phyloP scores from a whole-genome alignment of 2,888 invertebrate genomes.

The Leptopilina syphax region DNA sequence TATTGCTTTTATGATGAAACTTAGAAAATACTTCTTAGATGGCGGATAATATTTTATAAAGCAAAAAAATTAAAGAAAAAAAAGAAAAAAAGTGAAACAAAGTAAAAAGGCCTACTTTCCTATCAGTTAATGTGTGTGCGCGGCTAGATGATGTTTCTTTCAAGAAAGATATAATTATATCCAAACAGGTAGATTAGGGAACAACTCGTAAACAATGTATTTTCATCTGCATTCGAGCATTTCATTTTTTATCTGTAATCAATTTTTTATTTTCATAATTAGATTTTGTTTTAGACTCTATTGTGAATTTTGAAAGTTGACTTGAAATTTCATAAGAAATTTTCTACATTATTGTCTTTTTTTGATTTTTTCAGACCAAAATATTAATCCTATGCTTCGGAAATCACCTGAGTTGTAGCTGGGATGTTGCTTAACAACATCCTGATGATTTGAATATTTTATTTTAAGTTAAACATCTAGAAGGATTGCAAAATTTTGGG shows the following conservation, averaged over 20 bases:
- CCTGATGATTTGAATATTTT: no score
- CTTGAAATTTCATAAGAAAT: no score
- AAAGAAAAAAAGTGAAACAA: not conserved
- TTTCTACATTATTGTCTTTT: no score
- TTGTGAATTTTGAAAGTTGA: no score
- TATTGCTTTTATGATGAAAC: not conserved
- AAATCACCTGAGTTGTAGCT: no score
- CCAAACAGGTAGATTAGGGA: slow-evolving; percentile 2
- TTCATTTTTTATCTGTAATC: not conserved
- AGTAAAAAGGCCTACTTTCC: slow-evolving; percentile 8
- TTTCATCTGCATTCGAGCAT: not conserved
- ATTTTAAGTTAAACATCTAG: no score
- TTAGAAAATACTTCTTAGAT: not conserved
- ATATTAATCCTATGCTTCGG: no score
- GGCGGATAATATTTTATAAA: not conserved
- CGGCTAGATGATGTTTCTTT: not conserved
- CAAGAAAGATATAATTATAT: not conserved
- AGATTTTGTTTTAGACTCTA: no score
- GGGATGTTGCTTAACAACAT: no score
- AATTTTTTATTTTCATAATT: not conserved
- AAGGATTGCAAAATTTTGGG: no score
- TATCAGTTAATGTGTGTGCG: not conserved
- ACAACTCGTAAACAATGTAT: not conserved
- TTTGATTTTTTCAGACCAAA: no score
- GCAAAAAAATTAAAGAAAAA: not conserved